Evolutionary conservation across 2,113 vertebrate genomes (phyloP), one percentile per base, ranked within the genome.

Genomic region (Phrynocephalus versicolor): DNA sequence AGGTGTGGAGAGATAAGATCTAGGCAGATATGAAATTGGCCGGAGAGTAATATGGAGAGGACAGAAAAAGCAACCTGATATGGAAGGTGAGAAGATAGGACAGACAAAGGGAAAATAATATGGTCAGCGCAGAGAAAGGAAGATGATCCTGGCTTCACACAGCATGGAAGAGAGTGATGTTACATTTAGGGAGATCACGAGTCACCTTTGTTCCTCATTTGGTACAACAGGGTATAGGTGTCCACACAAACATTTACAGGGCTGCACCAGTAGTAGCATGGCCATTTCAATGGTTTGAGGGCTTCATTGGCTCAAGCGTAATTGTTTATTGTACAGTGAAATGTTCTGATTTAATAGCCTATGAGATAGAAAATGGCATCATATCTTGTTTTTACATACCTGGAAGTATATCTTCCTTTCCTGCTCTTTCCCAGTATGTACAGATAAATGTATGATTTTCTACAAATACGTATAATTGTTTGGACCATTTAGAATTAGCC

Each of bases 11-110:
- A 82, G 57, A 86, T 81, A 33, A 57, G 25, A 16, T 62, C 19
- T 69, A 16, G 0, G 0, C 25, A 85, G 45, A 45, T 58, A 8
- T 58, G 37, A 85, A 90, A 87, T 21, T 69, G 69, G 70, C 1
- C 21, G 6, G 35, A 12, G 0, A 18, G 33, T 30, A 81, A 16
- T 3, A 0, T 58, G 62, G 23, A 79, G 41, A 87, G 58, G 14
- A 77, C 62, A 58, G 82, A 86, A 78, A 85, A n/a, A 79, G 86
- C 23, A 90, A 89, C 4, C 13, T 85, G 13, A 62, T n/a, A 2
- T 14, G 27, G 16, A 84, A 89, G 58, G 5, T 35, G 35, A 88
- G 27, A 88, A 85, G 58, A 76, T 10, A 12, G 70, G 23, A 82
- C 35, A 57, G 81, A 35, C 45, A 71, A 87, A 25, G 64, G 19